phyloP scores from a whole-genome alignment of 1,140 invertebrate genomes.

The Bursaphelenchus mucronatus region DNA sequence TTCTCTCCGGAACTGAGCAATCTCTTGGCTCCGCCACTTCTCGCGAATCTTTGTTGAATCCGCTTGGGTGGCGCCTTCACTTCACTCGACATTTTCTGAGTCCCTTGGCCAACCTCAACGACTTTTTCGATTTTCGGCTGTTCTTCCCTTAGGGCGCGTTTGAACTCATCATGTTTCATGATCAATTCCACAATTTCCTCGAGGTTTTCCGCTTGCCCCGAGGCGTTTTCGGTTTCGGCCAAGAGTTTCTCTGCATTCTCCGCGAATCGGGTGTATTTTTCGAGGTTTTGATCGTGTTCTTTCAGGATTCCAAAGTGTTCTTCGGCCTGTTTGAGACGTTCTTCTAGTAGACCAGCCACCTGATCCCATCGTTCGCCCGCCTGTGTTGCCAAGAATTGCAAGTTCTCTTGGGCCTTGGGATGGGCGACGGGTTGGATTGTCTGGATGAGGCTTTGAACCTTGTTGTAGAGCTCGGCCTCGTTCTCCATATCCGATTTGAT shows the following conservation, averaged over 20 bases:
- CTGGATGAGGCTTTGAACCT: neutral
- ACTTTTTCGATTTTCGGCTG: constrained; percentile 55
- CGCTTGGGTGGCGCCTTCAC: constrained; percentile 14
- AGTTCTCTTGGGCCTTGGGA: constrained; percentile 33
- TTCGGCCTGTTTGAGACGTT: neutral
- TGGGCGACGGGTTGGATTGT: constrained; percentile 27
- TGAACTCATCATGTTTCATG: constrained; percentile 71
- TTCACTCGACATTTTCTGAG: constrained; percentile 18
- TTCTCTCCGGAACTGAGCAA: too few species aligned
- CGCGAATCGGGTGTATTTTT: constrained; percentile 35
- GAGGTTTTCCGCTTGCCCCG: constrained; percentile 63
- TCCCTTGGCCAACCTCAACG: constrained; percentile 27
- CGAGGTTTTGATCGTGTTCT: constrained; percentile 27
- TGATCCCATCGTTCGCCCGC: constrained; percentile 32
- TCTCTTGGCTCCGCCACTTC: constrained; percentile 69
- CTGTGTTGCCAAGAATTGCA: constrained; percentile 18
- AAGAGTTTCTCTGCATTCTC: constrained; percentile 30
- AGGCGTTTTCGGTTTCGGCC: constrained; percentile 39
- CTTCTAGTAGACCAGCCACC: constrained; percentile 35
- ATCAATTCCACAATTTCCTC: constrained; percentile 52
- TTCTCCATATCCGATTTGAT: constrained; percentile 25
- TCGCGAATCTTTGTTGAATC: constrained; percentile 6
- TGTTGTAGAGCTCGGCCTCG: constrained; percentile 23
- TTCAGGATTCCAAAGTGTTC: constrained; percentile 19
- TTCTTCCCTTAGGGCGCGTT: constrained; percentile 46